Percentiles rank a stretch among this genome's conserved stretches.
Evolutionary conservation across 1,140 invertebrate species (phyloP).

Genomic region (Drosophila tropicalis): DNA sequence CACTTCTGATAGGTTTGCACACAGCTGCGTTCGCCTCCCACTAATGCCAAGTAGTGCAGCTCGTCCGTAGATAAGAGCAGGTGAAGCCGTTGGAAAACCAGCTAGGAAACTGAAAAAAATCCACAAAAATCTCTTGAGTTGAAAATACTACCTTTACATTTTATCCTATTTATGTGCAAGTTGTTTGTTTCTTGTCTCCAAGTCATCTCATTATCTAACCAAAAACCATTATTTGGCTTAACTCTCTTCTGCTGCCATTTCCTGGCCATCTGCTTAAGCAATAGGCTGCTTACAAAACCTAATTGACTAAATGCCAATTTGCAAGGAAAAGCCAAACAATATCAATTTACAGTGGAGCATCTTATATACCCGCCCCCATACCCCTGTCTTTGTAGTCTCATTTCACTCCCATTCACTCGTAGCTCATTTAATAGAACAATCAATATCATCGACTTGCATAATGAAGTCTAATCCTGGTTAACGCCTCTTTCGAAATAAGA

Average conservation of each 20-base stretch:
- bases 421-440: slow-evolving; percentile 75
- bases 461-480: slow-evolving; percentile 79
- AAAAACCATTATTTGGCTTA: slow-evolving; percentile 13
- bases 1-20: slow-evolving; percentile 88
- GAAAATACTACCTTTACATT: background rate
- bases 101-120: slow-evolving; percentile 58
- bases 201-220: slow-evolving; percentile 36
- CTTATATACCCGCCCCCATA: background rate
- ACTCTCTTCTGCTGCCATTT: slow-evolving; percentile 27
- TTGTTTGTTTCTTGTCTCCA: background rate
- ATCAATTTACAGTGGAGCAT: slow-evolving; percentile 63
- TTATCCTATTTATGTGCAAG: background rate
- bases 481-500: slow-evolving; percentile 48
- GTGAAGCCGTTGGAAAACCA: slow-evolving; percentile 84
- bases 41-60: slow-evolving; percentile 89
- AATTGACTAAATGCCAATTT: slow-evolving; percentile 72
- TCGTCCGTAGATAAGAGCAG: slow-evolving; percentile 88
- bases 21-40: slow-evolving; percentile 86
- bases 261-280: background rate
- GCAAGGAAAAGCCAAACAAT: slow-evolving; percentile 64
- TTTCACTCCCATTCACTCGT: slow-evolving; percentile 44
- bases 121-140: background rate
- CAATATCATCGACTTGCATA: slow-evolving; percentile 72
- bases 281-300: slow-evolving; percentile 63
- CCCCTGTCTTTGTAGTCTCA: background rate